Percentiles rank a stretch among this genome's conserved stretches.
Conservation (phyloP, 2,797 vertebrate species). For the Oryzias sinensis region DNA sequence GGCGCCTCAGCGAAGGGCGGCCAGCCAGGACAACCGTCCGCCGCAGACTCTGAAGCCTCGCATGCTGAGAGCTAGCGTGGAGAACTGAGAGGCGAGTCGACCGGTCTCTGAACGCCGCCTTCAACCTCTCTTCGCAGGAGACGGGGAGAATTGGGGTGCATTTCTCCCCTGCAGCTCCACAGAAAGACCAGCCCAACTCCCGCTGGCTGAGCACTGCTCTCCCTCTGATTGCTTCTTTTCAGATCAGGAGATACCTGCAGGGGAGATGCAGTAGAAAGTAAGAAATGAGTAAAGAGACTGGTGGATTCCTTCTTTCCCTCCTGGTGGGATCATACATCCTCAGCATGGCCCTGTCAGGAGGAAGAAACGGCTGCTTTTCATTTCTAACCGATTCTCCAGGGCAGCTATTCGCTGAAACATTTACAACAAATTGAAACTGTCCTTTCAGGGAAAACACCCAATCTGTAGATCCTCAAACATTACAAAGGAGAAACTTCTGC, state of each 20-base stretch:
- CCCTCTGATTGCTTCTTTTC: slow-evolving; percentile 52
- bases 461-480: slow-evolving; percentile 21
- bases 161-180: slow-evolving; percentile 14
- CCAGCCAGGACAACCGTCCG: slow-evolving; percentile 64
- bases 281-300: slow-evolving; percentile 1
- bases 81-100: slow-evolving; percentile 63
- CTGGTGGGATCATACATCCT: slow-evolving; percentile 20
- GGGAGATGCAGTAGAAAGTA: slow-evolving; percentile 15
- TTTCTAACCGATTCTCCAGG: slow-evolving; percentile 42
- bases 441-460: slow-evolving; percentile 37
- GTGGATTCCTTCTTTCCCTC: slow-evolving; percentile 33
- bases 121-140: slow-evolving; percentile 27
- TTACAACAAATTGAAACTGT: slow-evolving; percentile 22
- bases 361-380: slow-evolving; percentile 39
- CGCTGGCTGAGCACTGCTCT: slow-evolving; percentile 36
- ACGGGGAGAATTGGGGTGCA: slow-evolving; percentile 16
- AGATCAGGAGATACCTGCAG: slow-evolving; percentile 17
- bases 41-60: slow-evolving; percentile 61
- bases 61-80: slow-evolving; percentile 63
- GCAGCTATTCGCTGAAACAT: slow-evolving; percentile 53
- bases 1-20: slow-evolving; percentile 22
- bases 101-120: slow-evolving; percentile 34
- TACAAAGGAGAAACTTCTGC: slow-evolving; percentile 23
- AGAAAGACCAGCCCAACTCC: slow-evolving; percentile 31
- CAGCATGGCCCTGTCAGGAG: slow-evolving; percentile 22